Evolutionary conservation across 2,797 vertebrate species (phyloP).

Genomic region (Hippopotamyrus pictus): DNA sequence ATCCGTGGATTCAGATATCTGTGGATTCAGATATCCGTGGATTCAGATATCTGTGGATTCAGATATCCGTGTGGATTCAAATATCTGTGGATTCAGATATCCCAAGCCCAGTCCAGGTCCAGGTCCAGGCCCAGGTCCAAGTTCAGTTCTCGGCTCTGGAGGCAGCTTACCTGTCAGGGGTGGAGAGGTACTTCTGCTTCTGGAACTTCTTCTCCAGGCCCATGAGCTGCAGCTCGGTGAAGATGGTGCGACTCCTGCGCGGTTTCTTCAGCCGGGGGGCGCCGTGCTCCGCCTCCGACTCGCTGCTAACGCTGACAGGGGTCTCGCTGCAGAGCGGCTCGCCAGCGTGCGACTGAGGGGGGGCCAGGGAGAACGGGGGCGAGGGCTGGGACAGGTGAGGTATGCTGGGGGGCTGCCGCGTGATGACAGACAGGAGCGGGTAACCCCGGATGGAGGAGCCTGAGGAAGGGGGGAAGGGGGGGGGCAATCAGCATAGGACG

Average conservation of each 20-base stretch:
- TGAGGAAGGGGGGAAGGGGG: constrained; percentile 39
- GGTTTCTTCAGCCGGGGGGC: constrained; percentile 78
- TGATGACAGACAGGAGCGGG: constrained; percentile 86
- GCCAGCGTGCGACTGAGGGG: constrained; percentile 45
- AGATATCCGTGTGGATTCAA: not conserved
- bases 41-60: not conserved
- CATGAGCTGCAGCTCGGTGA: constrained; percentile 96
- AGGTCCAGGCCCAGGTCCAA: not conserved
- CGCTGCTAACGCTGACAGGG: constrained; percentile 76
- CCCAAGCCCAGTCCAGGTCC: not conserved
- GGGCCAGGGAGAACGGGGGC: constrained; percentile 42
- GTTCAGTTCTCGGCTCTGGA: not conserved
- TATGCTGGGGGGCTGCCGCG: constrained; percentile 71
- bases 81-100: not conserved
- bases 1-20: not conserved
- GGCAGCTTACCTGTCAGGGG: constrained; percentile 82
- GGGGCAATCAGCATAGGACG: not conserved
- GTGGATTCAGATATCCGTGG: not conserved
- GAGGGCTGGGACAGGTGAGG: constrained; percentile 68
- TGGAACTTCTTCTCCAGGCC: constrained; percentile 98
- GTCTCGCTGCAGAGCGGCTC: constrained; percentile 58
- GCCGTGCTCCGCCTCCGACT: constrained; percentile 82
- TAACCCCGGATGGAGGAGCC: constrained; percentile 79
- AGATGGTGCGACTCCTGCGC: constrained; percentile 91
- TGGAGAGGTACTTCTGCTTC: constrained; percentile 98